Evolutionary conservation across 2,113 vertebrate genomes (phyloP).

Genomic region (Scomber colias): DNA sequence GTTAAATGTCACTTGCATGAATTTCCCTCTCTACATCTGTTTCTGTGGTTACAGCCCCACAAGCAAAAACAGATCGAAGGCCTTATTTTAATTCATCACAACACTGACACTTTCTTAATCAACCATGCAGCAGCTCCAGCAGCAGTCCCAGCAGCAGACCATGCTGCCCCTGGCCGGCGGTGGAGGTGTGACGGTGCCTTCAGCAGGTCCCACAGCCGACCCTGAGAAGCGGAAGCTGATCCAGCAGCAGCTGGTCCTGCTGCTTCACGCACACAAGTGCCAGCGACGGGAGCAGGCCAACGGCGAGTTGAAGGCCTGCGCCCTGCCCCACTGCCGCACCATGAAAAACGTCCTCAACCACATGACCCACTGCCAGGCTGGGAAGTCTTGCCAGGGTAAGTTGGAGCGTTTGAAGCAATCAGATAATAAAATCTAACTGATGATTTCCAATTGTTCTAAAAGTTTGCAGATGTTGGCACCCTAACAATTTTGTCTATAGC

Average conservation of each 20-base stretch:
- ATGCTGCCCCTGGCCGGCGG: constrained; percentile 85
- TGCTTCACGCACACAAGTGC: constrained; percentile 99
- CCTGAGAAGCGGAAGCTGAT: constrained; percentile 99
- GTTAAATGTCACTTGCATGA: neutral
- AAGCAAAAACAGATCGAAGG: neutral
- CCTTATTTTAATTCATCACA: neutral
- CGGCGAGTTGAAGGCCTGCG: constrained; percentile 94
- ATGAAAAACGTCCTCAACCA: constrained; percentile 99
- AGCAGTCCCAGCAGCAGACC: constrained; percentile 88
- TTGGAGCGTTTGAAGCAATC: neutral
- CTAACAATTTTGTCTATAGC: no score
- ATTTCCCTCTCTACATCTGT: neutral
- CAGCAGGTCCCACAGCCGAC: constrained; percentile 94
- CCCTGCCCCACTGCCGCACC: constrained; percentile 95
- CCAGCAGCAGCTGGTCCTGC: constrained; percentile 98
- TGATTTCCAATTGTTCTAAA: neutral
- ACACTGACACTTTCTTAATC: constrained; percentile 1
- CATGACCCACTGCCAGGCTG: constrained; percentile 99
- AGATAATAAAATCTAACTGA: neutral
- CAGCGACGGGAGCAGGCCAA: constrained; percentile 97
- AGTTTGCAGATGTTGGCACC: neutral
- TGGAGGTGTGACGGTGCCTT: constrained; percentile 89
- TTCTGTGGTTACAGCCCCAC: neutral
- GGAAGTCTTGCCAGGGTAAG: constrained; percentile 99
- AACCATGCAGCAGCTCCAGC: constrained; percentile 81